These are phyloP conservation scores for Lepidurus couesii DNA, from an alignment of 1,140 invertebrate species.

Conservation along the genomic window DNA sequence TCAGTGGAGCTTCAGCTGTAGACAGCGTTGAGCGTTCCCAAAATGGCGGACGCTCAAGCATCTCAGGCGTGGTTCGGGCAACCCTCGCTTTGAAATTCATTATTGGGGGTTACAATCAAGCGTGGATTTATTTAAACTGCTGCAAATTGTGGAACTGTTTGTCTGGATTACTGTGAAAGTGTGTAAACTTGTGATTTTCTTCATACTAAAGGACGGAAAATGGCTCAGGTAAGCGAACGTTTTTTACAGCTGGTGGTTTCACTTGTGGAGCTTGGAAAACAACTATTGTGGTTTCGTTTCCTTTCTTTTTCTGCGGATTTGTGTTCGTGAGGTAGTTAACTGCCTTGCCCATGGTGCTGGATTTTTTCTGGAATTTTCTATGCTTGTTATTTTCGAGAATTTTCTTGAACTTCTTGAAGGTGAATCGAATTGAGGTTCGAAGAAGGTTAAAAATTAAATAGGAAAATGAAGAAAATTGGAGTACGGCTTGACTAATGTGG, in stretches of 20 bases:
- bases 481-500: too few species aligned
- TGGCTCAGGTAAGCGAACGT: conserved; percentile 14
- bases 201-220: background rate
- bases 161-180: background rate
- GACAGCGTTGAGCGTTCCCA: background rate
- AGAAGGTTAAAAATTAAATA: too few species aligned
- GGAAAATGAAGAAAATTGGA: too few species aligned
- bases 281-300: background rate
- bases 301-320: background rate
- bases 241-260: background rate
- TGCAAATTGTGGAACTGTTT: background rate
- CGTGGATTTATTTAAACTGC: background rate
- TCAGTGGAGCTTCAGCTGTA: background rate
- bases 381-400: too few species aligned
- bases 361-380: too few species aligned
- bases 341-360: too few species aligned
- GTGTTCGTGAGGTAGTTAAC: too few species aligned
- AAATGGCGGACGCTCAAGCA: conserved; percentile 11
- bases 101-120: background rate
- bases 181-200: background rate
- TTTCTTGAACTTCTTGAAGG: too few species aligned
- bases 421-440: too few species aligned
- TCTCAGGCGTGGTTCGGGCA: conserved; percentile 8
- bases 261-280: background rate
- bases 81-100: background rate